Percentiles rank a stretch among this genome's conserved stretches.
phyloP scores from a whole-genome alignment of 2,797 vertebrate genomes.

The Diplodus sargus region DNA sequence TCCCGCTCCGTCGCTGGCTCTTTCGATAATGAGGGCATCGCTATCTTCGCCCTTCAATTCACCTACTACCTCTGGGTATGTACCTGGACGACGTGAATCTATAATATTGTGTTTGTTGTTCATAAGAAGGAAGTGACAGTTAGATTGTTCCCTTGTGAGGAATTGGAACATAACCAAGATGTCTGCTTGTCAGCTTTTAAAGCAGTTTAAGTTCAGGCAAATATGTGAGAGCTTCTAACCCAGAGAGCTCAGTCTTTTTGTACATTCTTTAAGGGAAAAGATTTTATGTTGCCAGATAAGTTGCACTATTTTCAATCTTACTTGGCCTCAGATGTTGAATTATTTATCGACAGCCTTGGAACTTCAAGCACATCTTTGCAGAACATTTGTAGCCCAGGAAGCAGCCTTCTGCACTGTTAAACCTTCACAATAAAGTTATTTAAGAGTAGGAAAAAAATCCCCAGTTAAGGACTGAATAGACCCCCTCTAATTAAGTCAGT shows the following conservation, averaged over 20 bases:
- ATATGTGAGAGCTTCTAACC: background rate
- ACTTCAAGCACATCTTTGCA: constrained; percentile 36
- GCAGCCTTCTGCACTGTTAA: constrained; percentile 43
- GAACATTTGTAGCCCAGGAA: constrained; percentile 46
- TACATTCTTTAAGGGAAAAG: constrained; percentile 3
- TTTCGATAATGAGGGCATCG: constrained; percentile 98
- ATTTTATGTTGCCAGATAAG: constrained; percentile 28
- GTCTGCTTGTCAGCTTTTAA: background rate
- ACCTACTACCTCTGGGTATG: constrained; percentile 98
- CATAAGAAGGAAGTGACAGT: background rate
- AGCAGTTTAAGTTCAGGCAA: background rate
- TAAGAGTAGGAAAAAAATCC: constrained; percentile 33
- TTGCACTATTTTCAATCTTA: constrained; percentile 39
- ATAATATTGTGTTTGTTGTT: background rate
- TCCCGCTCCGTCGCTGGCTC: constrained; percentile 98
- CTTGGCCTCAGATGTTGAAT: constrained; percentile 63
- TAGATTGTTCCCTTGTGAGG: background rate
- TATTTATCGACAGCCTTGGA: constrained; percentile 71
- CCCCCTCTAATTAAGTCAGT: background rate
- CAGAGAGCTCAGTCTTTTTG: background rate
- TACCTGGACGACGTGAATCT: background rate
- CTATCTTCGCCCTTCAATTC: constrained; percentile 99
- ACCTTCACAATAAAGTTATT: constrained; percentile 54
- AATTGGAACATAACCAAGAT: background rate
- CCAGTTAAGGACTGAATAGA: constrained; percentile 33